Evolutionary conservation across 2,797 vertebrate genomes (phyloP).

Genomic region (Chaunax sp.): DNA sequence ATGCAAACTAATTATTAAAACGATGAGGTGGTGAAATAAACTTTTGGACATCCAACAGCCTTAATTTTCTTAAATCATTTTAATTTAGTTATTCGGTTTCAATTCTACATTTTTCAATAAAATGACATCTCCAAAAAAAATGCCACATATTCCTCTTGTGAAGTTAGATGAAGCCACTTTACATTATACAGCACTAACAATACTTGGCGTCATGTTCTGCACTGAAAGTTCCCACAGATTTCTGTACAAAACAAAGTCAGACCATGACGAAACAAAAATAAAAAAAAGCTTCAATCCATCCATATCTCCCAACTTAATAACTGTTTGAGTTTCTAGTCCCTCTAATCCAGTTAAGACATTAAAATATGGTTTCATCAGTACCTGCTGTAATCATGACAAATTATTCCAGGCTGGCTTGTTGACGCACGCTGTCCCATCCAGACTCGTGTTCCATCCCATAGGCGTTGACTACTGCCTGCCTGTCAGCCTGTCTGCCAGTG

Average conservation of each 20-base stretch:
- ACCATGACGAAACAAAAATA: constrained; percentile 2
- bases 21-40: neutral
- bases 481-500: constrained; percentile 16
- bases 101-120: too few relatives aligned
- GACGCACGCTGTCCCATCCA: constrained; percentile 49
- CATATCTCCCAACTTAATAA: constrained; percentile 27
- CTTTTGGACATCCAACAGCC: too few relatives aligned
- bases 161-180: too few relatives aligned
- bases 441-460: constrained; percentile 3
- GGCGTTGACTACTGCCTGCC: neutral
- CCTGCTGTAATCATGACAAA: constrained; percentile 71
- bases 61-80: too few relatives aligned
- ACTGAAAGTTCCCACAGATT: neutral
- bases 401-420: constrained; percentile 38
- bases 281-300: neutral
- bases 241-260: constrained; percentile 35
- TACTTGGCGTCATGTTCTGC: constrained; percentile 12
- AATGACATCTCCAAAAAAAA: too few relatives aligned
- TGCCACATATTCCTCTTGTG: too few relatives aligned
- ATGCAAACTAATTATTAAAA: neutral
- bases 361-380: constrained; percentile 57
- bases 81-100: too few relatives aligned
- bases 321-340: constrained; percentile 41
- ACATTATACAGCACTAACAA: neutral
- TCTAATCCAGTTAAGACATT: constrained; percentile 32